Percentiles rank a stretch among this genome's conserved stretches.
These are phyloP conservation scores for Otolemur crassicaudatus DNA, from an alignment of 2,797 vertebrate species.

Conservation along the genomic window DNA sequence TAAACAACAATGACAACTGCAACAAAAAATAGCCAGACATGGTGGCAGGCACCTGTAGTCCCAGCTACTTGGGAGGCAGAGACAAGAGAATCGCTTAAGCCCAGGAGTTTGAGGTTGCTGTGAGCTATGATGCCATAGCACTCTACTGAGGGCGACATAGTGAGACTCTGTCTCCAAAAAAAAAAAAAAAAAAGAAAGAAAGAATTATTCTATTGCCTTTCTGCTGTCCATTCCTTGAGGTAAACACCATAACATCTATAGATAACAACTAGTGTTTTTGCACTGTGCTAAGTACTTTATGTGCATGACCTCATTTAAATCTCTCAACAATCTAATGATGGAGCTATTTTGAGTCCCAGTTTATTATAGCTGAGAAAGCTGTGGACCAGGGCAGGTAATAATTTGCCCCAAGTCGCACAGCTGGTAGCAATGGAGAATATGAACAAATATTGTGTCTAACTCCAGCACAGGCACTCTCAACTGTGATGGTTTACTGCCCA, in stretches of 20 bases:
- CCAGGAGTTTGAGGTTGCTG: too few species aligned
- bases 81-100: too few species aligned
- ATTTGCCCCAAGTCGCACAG: not conserved
- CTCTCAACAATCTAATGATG: not conserved
- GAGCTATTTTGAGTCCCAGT: not conserved
- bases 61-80: too few species aligned
- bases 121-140: too few species aligned
- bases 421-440: not conserved
- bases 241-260: not conserved
- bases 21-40: too few species aligned
- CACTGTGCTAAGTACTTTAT: not conserved
- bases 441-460: not conserved
- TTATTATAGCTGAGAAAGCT: not conserved
- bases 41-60: too few species aligned
- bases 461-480: not conserved
- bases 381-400: not conserved
- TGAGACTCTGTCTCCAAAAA: too few species aligned
- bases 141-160: too few species aligned
- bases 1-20: too few species aligned
- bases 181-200: not conserved
- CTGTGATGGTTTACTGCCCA: fast-evolving
- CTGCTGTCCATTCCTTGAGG: not conserved
- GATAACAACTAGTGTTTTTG: not conserved
- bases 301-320: not conserved
- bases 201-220: fast-evolving